Evolutionary conservation across 2,888 invertebrate species (phyloP).

Genomic region (Lepidocyrtoides sp.): DNA sequence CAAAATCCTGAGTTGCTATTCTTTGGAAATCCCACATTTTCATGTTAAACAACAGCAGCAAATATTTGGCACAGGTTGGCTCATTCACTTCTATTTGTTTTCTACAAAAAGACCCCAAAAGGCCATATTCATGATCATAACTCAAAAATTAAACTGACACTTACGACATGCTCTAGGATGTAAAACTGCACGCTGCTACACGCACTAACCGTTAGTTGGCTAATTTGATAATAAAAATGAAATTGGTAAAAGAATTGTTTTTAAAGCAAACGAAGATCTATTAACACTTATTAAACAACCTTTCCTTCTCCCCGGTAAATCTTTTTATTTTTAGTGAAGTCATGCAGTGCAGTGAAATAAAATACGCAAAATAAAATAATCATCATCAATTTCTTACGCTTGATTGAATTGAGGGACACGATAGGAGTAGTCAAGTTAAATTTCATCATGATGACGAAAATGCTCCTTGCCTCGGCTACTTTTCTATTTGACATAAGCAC

Average conservation of each 20-base stretch:
- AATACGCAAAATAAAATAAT: not conserved
- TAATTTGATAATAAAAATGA: not conserved
- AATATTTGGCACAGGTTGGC: not conserved
- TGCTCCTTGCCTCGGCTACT: not conserved
- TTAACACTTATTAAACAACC: slow-evolving; percentile 6
- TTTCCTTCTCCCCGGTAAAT: not conserved
- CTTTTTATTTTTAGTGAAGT: not conserved
- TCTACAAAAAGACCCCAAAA: not conserved
- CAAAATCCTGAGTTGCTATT: not conserved
- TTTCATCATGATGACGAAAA: not conserved
- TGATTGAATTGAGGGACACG: not conserved
- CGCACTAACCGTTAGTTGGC: not conserved
- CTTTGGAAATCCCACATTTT: not conserved
- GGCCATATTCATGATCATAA: slow-evolving; percentile 1
- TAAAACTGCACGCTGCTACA: slow-evolving; percentile 9
- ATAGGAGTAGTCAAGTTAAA: not conserved
- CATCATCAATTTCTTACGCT: not conserved
- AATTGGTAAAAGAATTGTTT: not conserved
- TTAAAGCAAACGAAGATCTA: not conserved
- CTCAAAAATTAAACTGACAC: slow-evolving; percentile 32
- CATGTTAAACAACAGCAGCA: not conserved
- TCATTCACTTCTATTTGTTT: not conserved
- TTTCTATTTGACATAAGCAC: not conserved
- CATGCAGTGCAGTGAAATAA: slow-evolving; percentile 1
- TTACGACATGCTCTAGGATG: not conserved